Evolutionary conservation across 2,888 invertebrate genomes (phyloP).

Genomic region (Yponomeuta malinellus): DNA sequence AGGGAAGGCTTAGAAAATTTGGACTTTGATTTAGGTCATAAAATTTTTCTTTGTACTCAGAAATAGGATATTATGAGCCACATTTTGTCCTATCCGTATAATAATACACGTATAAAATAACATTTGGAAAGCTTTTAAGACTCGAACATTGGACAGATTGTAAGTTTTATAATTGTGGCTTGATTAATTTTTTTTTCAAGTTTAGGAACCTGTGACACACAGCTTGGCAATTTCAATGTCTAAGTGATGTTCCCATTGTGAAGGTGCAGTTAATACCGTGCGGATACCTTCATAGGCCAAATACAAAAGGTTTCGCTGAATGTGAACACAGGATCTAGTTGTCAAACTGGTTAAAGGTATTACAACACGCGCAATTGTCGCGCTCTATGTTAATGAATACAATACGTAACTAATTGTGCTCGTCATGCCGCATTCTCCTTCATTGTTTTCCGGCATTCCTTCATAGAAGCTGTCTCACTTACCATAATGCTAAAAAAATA

Average conservation of each 20-base stretch:
- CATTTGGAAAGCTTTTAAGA: too few relatives aligned
- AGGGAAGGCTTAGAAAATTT: too few relatives aligned
- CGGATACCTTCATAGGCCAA: background rate
- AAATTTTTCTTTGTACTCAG: too few relatives aligned
- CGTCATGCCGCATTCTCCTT: conserved; percentile 37
- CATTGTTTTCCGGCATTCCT: conserved; percentile 31
- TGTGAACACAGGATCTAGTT: background rate
- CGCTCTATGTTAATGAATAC: background rate
- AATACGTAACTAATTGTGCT: conserved; percentile 40
- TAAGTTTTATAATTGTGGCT: too few relatives aligned
- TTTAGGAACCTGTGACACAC: too few relatives aligned
- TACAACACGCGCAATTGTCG: background rate
- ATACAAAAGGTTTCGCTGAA: background rate
- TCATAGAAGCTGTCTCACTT: background rate
- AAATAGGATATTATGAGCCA: too few relatives aligned
- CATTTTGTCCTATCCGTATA: too few relatives aligned
- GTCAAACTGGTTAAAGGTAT: background rate
- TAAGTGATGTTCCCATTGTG: background rate
- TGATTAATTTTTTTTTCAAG: too few relatives aligned
- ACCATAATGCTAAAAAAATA: background rate
- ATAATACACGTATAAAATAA: too few relatives aligned
- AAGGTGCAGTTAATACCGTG: background rate
- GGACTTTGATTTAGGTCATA: too few relatives aligned
- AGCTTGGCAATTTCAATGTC: background rate
- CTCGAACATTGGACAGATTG: too few relatives aligned